Conservation (phyloP, 2,113 vertebrate genomes). For the Chaetura pelagica region DNA sequence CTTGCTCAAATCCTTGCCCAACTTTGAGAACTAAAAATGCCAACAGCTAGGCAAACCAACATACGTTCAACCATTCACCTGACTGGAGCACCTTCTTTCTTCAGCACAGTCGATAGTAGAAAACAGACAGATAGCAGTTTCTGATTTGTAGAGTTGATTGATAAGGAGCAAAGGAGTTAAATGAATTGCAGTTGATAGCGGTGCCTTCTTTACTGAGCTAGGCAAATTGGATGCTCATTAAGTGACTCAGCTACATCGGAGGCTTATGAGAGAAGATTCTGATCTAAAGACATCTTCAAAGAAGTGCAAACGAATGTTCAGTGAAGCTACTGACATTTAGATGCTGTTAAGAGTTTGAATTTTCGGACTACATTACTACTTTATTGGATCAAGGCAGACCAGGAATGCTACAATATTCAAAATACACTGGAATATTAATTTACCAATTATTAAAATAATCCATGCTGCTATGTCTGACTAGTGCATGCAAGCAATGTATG, state of each 20-base stretch:
- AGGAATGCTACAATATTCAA: background rate
- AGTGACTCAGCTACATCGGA: background rate
- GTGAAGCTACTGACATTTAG: conserved; percentile 8
- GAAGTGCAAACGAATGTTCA: conserved; percentile 2
- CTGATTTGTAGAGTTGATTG: background rate
- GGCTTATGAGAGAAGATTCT: background rate
- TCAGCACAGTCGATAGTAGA: background rate
- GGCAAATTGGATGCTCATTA: conserved; percentile 28
- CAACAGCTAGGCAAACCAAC: background rate
- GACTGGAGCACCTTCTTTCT: background rate
- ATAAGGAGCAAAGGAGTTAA: background rate
- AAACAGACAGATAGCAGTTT: background rate
- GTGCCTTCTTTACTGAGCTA: background rate
- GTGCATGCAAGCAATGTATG: background rate
- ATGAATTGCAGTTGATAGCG: background rate
- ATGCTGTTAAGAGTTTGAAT: background rate
- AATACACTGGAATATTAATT: background rate
- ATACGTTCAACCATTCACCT: background rate
- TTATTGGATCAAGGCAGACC: background rate
- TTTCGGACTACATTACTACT: background rate
- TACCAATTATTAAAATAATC: background rate
- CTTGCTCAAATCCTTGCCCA: background rate
- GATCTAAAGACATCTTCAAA: conserved; percentile 8
- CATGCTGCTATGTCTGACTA: background rate
- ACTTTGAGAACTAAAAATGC: background rate